Percentiles rank a stretch among this genome's conserved stretches.
phyloP scores from a whole-genome alignment of 35 echinoderm and acorn worm genomes.

The Heliocidaris erythrogramma region DNA sequence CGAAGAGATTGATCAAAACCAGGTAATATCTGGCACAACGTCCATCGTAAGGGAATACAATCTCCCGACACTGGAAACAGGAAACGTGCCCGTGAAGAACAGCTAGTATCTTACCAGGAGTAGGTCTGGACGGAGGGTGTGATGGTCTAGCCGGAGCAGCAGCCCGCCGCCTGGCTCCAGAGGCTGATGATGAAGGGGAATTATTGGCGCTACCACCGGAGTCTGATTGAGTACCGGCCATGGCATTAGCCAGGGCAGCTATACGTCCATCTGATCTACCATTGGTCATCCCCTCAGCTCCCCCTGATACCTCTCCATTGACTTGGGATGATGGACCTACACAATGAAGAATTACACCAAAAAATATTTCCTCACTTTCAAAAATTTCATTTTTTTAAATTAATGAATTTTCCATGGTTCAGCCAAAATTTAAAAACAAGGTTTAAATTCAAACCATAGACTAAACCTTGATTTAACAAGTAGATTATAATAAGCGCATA shows the following conservation, averaged over 20 bases:
- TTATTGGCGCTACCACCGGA: slow-evolving; percentile 18
- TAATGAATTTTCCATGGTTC: too few species aligned
- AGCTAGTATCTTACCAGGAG: slow-evolving; percentile 17
- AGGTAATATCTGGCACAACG: not conserved
- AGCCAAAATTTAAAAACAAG: not conserved
- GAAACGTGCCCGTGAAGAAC: not conserved
- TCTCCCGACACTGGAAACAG: not conserved
- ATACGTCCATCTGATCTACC: slow-evolving; percentile 16
- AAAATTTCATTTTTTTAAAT: too few species aligned
- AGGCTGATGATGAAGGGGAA: not conserved
- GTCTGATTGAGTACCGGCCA: not conserved
- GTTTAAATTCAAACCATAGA: not conserved
- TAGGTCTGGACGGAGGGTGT: slow-evolving; percentile 17
- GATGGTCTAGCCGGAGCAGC: slow-evolving; percentile 2
- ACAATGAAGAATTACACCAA: too few species aligned
- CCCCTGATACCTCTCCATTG: slow-evolving; percentile 56
- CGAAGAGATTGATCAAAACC: too few species aligned
- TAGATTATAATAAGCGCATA: not conserved
- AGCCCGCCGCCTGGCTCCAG: not conserved
- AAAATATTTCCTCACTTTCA: too few species aligned
- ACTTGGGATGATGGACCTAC: slow-evolving; percentile 68
- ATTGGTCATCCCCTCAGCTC: slow-evolving; percentile 27
- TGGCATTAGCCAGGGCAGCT: slow-evolving; percentile 20
- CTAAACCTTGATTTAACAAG: not conserved
- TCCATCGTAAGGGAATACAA: not conserved